Percentiles rank a stretch among this genome's conserved stretches.
Conservation (phyloP, 2,113 vertebrate genomes). For the Ursus arctos region DNA sequence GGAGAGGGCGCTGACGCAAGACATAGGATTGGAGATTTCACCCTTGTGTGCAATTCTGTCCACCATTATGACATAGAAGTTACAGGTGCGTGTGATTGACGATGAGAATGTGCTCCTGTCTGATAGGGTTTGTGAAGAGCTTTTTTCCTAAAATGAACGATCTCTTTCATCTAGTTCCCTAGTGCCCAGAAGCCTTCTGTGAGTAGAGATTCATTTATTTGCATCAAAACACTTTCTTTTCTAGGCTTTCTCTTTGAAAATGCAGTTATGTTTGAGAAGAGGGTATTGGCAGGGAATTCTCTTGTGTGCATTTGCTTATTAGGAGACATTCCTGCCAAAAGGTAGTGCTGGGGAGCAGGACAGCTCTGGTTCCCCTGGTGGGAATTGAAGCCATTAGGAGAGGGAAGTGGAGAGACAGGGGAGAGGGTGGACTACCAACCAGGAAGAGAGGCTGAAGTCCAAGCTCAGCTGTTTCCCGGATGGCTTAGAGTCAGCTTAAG, state of each 20-base stretch:
- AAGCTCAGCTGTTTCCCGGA: not conserved
- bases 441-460: not conserved
- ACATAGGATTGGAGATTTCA: not conserved
- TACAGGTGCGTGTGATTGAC: not conserved
- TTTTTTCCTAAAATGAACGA: not conserved
- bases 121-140: not conserved
- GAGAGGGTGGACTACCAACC: not conserved
- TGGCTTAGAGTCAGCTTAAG: not conserved
- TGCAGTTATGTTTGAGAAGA: not conserved
- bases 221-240: not conserved
- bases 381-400: not conserved
- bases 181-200: not conserved
- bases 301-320: not conserved
- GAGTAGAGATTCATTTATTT: not conserved
- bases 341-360: not conserved
- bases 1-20: not conserved
- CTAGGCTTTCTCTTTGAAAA: not conserved
- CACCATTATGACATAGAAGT: not conserved
- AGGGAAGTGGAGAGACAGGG: not conserved
- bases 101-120: not conserved
- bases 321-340: not conserved
- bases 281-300: not conserved
- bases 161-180: not conserved
- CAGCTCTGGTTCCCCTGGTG: not conserved
- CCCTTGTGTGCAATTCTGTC: not conserved